phyloP scores from a whole-genome alignment of 2,888 invertebrate species.

The Nephrotoma guestfalica region DNA sequence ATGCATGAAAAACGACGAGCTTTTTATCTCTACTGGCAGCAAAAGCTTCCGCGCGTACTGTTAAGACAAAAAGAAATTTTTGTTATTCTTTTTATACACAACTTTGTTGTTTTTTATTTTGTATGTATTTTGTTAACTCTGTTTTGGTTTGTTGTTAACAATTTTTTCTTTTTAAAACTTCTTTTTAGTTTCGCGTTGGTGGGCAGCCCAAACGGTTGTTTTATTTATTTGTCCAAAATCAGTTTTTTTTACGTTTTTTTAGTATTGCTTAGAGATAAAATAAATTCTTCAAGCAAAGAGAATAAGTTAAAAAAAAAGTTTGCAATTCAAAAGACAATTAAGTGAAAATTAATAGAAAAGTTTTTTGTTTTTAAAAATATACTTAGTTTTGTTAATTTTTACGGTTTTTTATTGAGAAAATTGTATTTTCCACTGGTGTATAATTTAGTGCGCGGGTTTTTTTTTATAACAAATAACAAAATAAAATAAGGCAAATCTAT shows the following conservation, averaged over 20 bases:
- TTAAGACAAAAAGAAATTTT: background rate
- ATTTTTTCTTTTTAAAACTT: slow-evolving; percentile 2
- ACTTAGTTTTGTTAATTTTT: background rate
- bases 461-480: background rate
- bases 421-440: background rate
- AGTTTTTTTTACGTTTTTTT: background rate
- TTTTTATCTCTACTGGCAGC: background rate
- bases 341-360: background rate
- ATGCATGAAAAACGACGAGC: background rate
- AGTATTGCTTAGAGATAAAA: background rate
- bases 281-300: background rate
- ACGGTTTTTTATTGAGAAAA: background rate
- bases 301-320: background rate
- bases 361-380: background rate
- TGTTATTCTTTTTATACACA: background rate
- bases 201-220: slow-evolving; percentile 13
- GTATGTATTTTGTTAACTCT: background rate
- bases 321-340: background rate
- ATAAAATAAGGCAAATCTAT: background rate
- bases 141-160: slow-evolving; percentile 3
- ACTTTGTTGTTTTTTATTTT: background rate
- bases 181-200: slow-evolving; percentile 15
- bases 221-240: background rate
- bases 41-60: background rate
- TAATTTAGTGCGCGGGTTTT: background rate